Conservation (phyloP, 2,888 invertebrate genomes). For the Protophormia terraenovae region DNA sequence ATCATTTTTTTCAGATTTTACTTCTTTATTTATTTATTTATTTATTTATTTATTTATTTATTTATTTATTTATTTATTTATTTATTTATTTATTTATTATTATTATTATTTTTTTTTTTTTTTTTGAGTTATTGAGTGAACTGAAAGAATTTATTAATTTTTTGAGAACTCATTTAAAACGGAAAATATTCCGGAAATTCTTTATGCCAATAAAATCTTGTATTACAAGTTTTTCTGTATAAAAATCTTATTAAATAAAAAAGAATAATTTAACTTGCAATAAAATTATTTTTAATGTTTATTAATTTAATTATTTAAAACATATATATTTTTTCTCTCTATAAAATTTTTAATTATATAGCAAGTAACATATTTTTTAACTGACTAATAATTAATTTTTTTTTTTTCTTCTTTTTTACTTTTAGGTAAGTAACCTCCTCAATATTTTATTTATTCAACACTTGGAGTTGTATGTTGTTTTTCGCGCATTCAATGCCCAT, state of each 20-base stretch:
- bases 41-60: too few species aligned
- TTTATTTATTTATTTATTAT: too few species aligned
- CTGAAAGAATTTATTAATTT: too few species aligned
- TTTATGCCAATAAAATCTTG: neutral
- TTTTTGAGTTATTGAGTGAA: too few species aligned
- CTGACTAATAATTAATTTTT: slow-evolving; percentile 55
- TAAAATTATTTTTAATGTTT: neutral
- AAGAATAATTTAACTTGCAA: neutral
- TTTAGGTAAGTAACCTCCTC: slow-evolving; percentile 65
- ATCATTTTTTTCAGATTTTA: too few species aligned
- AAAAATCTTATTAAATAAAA: neutral
- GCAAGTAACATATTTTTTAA: neutral
- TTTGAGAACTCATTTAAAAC: too few species aligned
- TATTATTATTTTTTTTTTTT: too few species aligned
- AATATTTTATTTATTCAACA: slow-evolving; percentile 43
- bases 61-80: too few species aligned
- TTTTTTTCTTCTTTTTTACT: slow-evolving; percentile 36
- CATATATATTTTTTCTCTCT: neutral
- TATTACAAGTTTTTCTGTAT: neutral
- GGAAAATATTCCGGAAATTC: slow-evolving; percentile 9
- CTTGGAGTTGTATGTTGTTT: slow-evolving; percentile 2
- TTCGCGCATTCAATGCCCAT: slow-evolving; percentile 44
- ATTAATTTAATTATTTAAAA: slow-evolving; percentile 2
- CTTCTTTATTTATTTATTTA: too few species aligned
- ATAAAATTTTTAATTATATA: slow-evolving; percentile 22